These are phyloP conservation scores for Hydraecia micacea DNA, from an alignment of 2,888 invertebrate species.

Conservation along the genomic window DNA sequence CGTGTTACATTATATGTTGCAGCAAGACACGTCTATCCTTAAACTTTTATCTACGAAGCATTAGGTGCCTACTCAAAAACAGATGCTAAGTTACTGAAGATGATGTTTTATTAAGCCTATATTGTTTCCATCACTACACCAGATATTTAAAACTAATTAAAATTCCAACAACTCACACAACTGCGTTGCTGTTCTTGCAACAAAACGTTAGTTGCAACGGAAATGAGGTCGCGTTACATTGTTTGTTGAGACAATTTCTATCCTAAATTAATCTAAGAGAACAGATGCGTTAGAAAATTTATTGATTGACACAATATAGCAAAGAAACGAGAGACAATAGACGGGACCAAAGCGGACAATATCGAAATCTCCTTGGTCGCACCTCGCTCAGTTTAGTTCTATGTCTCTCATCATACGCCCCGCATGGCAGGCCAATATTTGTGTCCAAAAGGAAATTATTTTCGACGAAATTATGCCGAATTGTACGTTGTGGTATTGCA, in stretches of 20 bases:
- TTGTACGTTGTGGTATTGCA: neutral
- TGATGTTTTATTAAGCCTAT: neutral
- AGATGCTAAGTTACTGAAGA: no score
- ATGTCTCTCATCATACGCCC: no score
- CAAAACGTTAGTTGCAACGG: constrained; percentile 5
- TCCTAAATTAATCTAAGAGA: neutral
- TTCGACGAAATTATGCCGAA: neutral
- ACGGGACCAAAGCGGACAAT: no score
- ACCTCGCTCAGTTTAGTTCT: no score
- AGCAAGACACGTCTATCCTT: neutral
- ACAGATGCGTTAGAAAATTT: neutral
- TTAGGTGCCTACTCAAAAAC: no score
- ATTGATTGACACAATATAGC: no score
- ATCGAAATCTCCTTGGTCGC: no score
- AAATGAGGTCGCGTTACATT: constrained; percentile 13
- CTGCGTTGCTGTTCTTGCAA: constrained; percentile 39
- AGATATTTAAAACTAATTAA: neutral
- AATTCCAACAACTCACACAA: neutral
- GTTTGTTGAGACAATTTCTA: neutral
- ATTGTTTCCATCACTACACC: neutral
- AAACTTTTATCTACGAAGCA: neutral
- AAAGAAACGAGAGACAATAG: no score
- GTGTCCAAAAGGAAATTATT: neutral
- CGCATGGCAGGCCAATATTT: neutral
- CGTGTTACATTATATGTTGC: neutral